Percentiles rank a stretch among this genome's conserved stretches.
phyloP scores from a whole-genome alignment of 1,140 invertebrate genomes.

The Pseudoatta argentina region DNA sequence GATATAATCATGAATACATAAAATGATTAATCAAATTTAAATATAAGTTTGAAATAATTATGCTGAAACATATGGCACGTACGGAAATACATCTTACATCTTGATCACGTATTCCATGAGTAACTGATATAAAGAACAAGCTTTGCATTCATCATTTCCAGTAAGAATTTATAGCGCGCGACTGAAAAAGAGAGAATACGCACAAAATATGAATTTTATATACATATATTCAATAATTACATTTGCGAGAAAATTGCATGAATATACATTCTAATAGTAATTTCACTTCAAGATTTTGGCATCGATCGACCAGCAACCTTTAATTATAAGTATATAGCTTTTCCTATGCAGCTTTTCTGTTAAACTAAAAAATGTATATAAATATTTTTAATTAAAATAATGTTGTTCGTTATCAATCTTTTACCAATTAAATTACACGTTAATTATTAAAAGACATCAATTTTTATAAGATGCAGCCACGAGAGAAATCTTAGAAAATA shows the following conservation, averaged over 20 bases:
- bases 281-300: not conserved
- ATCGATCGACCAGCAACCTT: not conserved
- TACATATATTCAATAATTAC: not conserved
- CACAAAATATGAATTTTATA: not conserved
- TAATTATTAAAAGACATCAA: not conserved
- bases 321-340: not conserved
- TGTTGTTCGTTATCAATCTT: not conserved
- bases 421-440: conserved; percentile 9
- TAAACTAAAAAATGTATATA: not conserved
- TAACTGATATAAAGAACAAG: conserved; percentile 30
- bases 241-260: not conserved
- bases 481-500: not conserved
- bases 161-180: not conserved
- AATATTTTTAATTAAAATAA: not conserved
- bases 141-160: not conserved
- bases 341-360: not conserved
- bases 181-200: not conserved
- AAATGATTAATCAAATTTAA: not conserved
- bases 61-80: not conserved
- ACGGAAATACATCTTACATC: not conserved
- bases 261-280: not conserved
- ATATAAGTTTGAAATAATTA: conserved; percentile 11
- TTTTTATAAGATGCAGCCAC: not conserved
- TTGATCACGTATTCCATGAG: not conserved
- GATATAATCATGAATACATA: not conserved